Conservation (phyloP, 1,140 invertebrate species). For the Philotrypesis tridentata region DNA sequence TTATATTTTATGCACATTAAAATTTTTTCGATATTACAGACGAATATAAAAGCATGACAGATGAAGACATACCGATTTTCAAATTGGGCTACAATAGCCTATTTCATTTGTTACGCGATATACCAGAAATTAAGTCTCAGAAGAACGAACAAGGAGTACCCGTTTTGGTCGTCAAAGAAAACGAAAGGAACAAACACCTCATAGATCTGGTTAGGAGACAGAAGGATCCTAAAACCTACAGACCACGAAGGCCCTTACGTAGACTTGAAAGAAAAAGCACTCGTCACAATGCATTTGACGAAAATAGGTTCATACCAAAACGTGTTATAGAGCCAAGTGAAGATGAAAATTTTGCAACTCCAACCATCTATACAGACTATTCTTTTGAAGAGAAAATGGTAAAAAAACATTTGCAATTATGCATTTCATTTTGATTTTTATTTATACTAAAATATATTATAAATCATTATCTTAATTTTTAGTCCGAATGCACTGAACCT, state of each 20-base stretch:
- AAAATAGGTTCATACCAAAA: no score
- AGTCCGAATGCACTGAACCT: neutral
- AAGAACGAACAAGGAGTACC: neutral
- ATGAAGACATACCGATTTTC: neutral
- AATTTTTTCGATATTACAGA: neutral
- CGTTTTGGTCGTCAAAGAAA: neutral
- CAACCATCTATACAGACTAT: neutral
- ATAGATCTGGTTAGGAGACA: neutral
- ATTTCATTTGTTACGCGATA: slow-evolving; percentile 7
- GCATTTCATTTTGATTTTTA: neutral
- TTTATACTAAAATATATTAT: neutral
- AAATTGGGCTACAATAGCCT: neutral
- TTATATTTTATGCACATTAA: neutral
- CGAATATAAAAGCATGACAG: neutral
- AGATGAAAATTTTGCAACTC: neutral
- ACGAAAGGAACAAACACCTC: neutral
- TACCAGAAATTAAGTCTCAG: neutral
- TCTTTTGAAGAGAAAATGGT: neutral
- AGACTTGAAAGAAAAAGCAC: neutral
- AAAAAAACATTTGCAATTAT: neutral
- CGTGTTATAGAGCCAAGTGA: neutral
- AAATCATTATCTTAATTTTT: no score
- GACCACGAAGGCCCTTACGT: no score
- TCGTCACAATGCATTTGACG: neutral
- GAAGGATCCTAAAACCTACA: slow-evolving; percentile 4